Evolutionary conservation across 2,113 vertebrate genomes (phyloP).

Genomic region (Dicentrarchus labrax): DNA sequence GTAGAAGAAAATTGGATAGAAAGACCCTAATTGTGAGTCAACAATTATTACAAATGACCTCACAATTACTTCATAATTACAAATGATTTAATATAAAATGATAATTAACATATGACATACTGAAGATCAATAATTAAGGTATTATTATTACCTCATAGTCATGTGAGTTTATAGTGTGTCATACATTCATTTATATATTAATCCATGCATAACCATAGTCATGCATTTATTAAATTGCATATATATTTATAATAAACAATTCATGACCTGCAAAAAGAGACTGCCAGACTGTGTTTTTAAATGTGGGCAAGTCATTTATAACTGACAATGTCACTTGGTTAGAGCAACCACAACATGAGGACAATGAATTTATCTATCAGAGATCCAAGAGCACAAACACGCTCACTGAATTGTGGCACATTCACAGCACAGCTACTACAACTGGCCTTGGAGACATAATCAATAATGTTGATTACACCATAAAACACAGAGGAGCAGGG

Average conservation of each 20-base stretch:
- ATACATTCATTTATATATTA: background rate
- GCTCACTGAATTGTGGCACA: background rate
- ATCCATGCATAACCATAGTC: background rate
- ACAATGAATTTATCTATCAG: background rate
- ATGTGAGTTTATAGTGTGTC: background rate
- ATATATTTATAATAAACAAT: background rate
- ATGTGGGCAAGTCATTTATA: background rate
- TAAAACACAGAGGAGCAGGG: constrained; percentile 31
- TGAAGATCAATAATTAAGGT: background rate
- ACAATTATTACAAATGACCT: background rate
- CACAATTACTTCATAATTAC: background rate
- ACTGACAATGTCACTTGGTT: background rate
- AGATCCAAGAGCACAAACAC: background rate
- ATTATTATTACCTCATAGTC: background rate
- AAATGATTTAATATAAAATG: background rate
- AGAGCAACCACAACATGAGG: background rate
- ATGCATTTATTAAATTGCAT: constrained; percentile 3
- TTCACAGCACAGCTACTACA: constrained; percentile 12
- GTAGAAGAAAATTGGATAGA: background rate
- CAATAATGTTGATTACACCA: constrained; percentile 53
- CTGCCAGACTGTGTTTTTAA: background rate
- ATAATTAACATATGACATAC: background rate
- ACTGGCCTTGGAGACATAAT: constrained; percentile 40
- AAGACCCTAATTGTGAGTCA: background rate
- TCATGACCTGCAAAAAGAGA: background rate